phyloP scores from a whole-genome alignment of 2,888 invertebrate genomes.

The Drepanosiphum platanoidis region DNA sequence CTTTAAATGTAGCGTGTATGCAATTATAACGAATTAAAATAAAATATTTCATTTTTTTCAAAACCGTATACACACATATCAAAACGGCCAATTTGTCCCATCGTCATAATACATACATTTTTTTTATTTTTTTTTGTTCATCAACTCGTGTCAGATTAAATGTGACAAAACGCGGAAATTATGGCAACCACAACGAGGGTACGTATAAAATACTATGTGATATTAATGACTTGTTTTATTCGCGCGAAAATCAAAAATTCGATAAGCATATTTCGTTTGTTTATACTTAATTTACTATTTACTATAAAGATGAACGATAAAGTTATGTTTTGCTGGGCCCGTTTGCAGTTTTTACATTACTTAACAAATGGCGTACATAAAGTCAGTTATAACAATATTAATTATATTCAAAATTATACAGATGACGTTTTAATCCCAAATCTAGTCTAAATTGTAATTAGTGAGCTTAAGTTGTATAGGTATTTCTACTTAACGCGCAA shows the following conservation, averaged over 20 bases:
- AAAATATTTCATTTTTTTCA: slow-evolving; percentile 32
- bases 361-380: too few species aligned
- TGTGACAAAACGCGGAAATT: neutral
- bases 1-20: slow-evolving; percentile 51
- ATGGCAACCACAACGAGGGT: neutral
- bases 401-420: too few species aligned
- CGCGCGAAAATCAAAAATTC: neutral
- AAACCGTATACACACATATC: neutral
- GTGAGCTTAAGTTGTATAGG: too few species aligned
- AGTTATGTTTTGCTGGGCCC: too few species aligned
- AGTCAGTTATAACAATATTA: too few species aligned
- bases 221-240: neutral
- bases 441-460: too few species aligned
- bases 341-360: too few species aligned
- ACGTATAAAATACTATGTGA: neutral
- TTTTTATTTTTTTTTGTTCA: neutral
- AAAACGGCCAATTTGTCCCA: neutral
- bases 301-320: too few species aligned
- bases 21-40: slow-evolving; percentile 49
- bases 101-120: neutral
- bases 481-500: too few species aligned
- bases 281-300: too few species aligned
- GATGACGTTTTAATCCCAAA: too few species aligned
- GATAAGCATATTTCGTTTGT: neutral
- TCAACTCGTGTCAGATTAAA: neutral